Conservation (phyloP, 2,797 vertebrate genomes). For the Melanotaenia nigrans region DNA sequence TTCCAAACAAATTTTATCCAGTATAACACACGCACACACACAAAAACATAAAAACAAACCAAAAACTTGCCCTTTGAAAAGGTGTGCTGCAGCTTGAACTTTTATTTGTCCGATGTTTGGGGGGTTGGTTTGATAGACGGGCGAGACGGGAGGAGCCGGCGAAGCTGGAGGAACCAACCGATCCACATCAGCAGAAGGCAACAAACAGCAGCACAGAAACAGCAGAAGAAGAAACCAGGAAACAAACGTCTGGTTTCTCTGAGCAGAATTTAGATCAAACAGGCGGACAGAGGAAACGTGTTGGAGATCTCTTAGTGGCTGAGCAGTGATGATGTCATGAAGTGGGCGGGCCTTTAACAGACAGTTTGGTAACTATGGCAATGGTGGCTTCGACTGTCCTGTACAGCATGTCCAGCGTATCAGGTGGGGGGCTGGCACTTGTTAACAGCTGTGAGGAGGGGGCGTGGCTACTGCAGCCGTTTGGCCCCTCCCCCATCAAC, state of each 20-base stretch:
- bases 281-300: conserved; percentile 11
- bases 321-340: conserved; percentile 90
- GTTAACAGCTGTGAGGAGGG: conserved; percentile 84
- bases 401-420: conserved; percentile 96
- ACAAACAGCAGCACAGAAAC: conserved; percentile 61
- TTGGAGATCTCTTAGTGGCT: conserved; percentile 48
- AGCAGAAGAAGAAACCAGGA: conserved; percentile 38
- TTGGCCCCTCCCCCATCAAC: conserved; percentile 84
- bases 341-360: conserved; percentile 87
- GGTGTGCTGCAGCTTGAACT: conserved; percentile 86
- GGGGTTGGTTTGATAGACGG: neutral
- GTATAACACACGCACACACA: conserved; percentile 79
- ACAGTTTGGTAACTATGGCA: conserved; percentile 93
- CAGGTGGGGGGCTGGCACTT: conserved; percentile 85
- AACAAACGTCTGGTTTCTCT: conserved; percentile 21
- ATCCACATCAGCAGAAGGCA: conserved; percentile 74
- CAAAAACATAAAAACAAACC: conserved; percentile 83
- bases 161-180: conserved; percentile 45
- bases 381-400: conserved; percentile 97
- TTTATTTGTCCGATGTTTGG: too few species aligned
- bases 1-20: conserved; percentile 88
- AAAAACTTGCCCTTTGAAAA: conserved; percentile 70
- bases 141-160: conserved; percentile 41
- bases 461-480: conserved; percentile 84
- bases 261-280: conserved; percentile 31